These are phyloP conservation scores for Phalera bucephala DNA, from an alignment of 2,888 invertebrate species.

Conservation along the genomic window DNA sequence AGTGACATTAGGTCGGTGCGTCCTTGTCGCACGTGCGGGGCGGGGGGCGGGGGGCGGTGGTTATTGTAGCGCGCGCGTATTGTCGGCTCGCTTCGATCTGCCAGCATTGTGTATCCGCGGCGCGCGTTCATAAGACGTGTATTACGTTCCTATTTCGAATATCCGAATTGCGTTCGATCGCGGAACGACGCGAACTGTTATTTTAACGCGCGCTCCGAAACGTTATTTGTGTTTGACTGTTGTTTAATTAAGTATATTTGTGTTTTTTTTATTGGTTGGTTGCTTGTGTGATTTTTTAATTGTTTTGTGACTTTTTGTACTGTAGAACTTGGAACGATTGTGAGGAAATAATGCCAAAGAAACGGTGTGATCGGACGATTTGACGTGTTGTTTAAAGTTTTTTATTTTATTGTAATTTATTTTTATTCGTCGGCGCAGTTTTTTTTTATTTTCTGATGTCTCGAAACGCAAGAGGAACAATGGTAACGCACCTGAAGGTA, in stretches of 20 bases:
- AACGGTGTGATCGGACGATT: conserved; percentile 65
- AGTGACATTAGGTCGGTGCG: conserved; percentile 81
- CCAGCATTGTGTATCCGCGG: conserved; percentile 77
- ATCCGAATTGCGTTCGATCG: conserved; percentile 59
- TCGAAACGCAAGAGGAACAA: conserved; percentile 70
- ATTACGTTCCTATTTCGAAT: conserved; percentile 46
- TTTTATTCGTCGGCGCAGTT: conserved; percentile 46
- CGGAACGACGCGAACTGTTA: conserved; percentile 52
- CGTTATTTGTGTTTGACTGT: conserved; percentile 55
- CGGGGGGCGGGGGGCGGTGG: conserved; percentile 71
- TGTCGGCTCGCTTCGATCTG: conserved; percentile 80
- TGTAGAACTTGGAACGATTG: conserved; percentile 35
- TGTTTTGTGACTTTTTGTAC: conserved; percentile 49
- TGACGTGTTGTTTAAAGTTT: conserved; percentile 55
- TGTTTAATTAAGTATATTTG: conserved; percentile 48
- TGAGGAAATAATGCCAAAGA: conserved; percentile 70
- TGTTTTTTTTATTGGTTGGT: conserved; percentile 44
- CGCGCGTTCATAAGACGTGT: conserved; percentile 65
- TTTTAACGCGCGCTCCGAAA: conserved; percentile 45
- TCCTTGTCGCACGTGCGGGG: conserved; percentile 75
- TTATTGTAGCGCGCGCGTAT: conserved; percentile 82
- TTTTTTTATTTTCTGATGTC: conserved; percentile 68
- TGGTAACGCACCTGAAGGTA: conserved; percentile 76
- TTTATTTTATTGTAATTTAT: conserved; percentile 44
- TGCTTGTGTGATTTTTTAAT: conserved; percentile 33